Evolutionary conservation across 2,888 invertebrate genomes (phyloP), one percentile per base, ranked within the genome.

Genomic region (Ephialtes manifestator): DNA sequence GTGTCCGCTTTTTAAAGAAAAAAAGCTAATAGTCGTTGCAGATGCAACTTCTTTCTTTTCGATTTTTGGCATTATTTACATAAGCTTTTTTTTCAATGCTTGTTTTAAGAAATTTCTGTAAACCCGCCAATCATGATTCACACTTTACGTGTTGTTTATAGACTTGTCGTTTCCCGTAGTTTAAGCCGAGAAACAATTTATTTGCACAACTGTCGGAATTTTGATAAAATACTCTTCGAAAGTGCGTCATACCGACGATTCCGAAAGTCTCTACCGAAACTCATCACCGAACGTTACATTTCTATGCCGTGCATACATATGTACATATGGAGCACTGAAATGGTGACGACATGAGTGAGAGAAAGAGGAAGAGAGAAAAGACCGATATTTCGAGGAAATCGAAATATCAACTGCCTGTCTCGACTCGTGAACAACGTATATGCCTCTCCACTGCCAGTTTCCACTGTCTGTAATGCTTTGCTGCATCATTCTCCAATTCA

Each of bases 361-460:
- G 55, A 20, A 20, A 24, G 60, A 60, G 31, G 13, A 31, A 60
- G 4, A 60, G 60, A 35, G 39, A 65, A 39, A 65, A 65, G 35
- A 39, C 53, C 51, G 71, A 71, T 71, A 71, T 71, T 71, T 55
- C 35, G 71, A 53, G 53, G 53, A 71, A 53, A 71, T 53, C 55
- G 39, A 71, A 71, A 53, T 53, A 53, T 71, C 53, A 51, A 71
- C 53, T 51, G 71, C 71, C 20, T 35, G 51, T 71, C 71, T 11
- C 71, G 20, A 39, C 20, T 53, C 55, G 18, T 11, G 28, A 71
- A 18, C 51, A 18, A 31, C 55, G 15, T 35, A 5, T 11, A 20
- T 18, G 71, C 35, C 39, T 39, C 39, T 2, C 63, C 63, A 20
- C 7, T 35, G 18, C 39, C 18, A 65, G 11, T 65, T 65, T n/a